phyloP scores from a whole-genome alignment of 2,888 invertebrate species.

The Eueremaeus valkanovi region DNA sequence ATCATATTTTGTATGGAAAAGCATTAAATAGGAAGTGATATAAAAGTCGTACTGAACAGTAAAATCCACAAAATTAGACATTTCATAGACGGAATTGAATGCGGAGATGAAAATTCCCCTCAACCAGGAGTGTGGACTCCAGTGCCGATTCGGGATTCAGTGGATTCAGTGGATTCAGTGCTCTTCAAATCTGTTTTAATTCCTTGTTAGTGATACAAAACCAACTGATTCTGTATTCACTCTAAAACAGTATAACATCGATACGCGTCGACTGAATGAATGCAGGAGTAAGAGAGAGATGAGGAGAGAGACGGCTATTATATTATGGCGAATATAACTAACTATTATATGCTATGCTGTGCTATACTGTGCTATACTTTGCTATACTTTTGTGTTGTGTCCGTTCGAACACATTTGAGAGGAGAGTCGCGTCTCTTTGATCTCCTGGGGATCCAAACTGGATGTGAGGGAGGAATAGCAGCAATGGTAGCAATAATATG shows the following conservation, averaged over 20 bases:
- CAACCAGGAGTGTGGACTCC: not conserved
- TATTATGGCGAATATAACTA: constrained; percentile 8
- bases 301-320: not conserved
- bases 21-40: constrained; percentile 13
- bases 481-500: constrained; percentile 5
- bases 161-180: too few relatives aligned
- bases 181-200: constrained; percentile 17
- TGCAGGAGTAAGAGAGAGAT: not conserved
- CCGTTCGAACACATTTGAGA: constrained; percentile 16
- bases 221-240: constrained; percentile 9
- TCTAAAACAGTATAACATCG: constrained; percentile 1
- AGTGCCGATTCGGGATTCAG: not conserved
- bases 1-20: constrained; percentile 5
- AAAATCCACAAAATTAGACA: constrained; percentile 15
- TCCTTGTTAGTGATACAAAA: constrained; percentile 26
- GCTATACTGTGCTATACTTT: too few relatives aligned
- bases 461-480: constrained; percentile 27
- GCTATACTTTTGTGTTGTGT: constrained; percentile 14
- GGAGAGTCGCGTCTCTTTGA: constrained; percentile 27
- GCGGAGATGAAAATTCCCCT: constrained; percentile 11
- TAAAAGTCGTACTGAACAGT: constrained; percentile 8
- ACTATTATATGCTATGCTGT: constrained; percentile 23
- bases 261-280: too few relatives aligned
- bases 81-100: not conserved
- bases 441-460: not conserved